Evolutionary conservation across 2,797 vertebrate genomes (phyloP), one percentile per base, ranked within the genome.

Genomic region (Muscicapa striata): DNA sequence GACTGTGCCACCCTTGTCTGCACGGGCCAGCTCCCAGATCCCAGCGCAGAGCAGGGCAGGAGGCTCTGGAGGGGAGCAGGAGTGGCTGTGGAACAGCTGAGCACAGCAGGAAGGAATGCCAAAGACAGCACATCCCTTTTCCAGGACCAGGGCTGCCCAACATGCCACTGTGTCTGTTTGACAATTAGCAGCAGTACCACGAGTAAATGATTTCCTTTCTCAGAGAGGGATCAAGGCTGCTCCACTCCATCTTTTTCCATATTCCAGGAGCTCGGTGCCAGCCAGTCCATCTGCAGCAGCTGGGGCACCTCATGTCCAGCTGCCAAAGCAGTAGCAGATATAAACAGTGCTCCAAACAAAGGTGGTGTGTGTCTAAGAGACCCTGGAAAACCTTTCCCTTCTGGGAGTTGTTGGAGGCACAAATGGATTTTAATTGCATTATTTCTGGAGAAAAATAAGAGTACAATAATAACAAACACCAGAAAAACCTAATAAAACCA

Each of bases 81-180:
- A 30, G 3, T 3, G 48, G 59, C 59, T 34, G 32, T 32, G 73
- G 57, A 58, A 46, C 2, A 40, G 78, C 84, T 64, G 79, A 80
- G n/a, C 41, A 4, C 58, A 24, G 2, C 3, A 19, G 34, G 45
- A 52, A 67, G 81, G 75, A 75, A 90, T 4, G 52, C 45, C 86
- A 57, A 45, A 17, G 63, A 8, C 54, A 67, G 52, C 45, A n/a
- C 46, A 58, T 12, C n/a, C 78, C 61, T 70, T 54, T 29, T 63
- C 64, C 61, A 79, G 83, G 8, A 45, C 13, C 40, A 9, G 57
- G 57, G 52, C 84, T 79, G 64, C 45, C 64, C 63, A 52, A 12
- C 3, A 18, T 9, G 13, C 23, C 34, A 1, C 29, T 13, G 57
- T 3, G 2, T 0, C 52, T 3, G 0, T 10, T 61, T 11, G 74